A percentile compares a stretch with the other conserved stretches of the same genome.
Evolutionary conservation across 2,888 invertebrate genomes (phyloP).

Genomic region (Panorpa germanica): DNA sequence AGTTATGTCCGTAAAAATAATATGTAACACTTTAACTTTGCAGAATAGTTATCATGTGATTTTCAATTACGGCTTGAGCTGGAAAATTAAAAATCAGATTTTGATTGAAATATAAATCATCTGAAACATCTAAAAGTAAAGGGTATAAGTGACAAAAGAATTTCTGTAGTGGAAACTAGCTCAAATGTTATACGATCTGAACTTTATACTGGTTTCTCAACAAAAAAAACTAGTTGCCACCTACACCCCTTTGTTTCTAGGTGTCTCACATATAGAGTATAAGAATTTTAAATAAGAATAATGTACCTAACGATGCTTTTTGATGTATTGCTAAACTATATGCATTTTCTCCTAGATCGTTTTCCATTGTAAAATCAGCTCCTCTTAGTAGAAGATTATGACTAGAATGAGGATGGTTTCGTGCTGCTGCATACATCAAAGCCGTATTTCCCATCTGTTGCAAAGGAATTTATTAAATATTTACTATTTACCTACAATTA

Average conservation of each 20-base stretch:
- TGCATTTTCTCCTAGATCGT: slow-evolving; percentile 69
- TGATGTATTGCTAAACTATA: slow-evolving; percentile 59
- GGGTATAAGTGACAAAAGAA: too few relatives aligned
- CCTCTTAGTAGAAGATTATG: slow-evolving; percentile 65
- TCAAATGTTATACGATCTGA: too few relatives aligned
- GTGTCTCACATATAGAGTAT: too few relatives aligned
- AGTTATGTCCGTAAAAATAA: too few relatives aligned
- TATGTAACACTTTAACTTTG: too few relatives aligned
- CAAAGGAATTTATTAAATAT: slow-evolving; percentile 11
- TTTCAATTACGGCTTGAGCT: slow-evolving; percentile 63
- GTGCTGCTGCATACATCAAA: slow-evolving; percentile 78
- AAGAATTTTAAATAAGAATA: slow-evolving; percentile 1
- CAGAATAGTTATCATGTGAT: too few relatives aligned
- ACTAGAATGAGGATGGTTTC: slow-evolving; percentile 78
- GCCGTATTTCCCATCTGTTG: slow-evolving; percentile 72
- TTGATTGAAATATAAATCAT: too few relatives aligned
- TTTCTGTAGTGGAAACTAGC: too few relatives aligned
- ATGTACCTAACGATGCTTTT: slow-evolving; percentile 26
- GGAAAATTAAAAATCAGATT: slow-evolving; percentile 26
- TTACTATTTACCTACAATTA: slow-evolving; percentile 5
- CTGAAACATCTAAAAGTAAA: too few relatives aligned
- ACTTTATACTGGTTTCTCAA: too few relatives aligned
- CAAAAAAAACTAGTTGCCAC: too few relatives aligned
- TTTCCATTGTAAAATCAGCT: slow-evolving; percentile 61
- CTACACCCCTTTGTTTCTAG: too few relatives aligned